Base-by-base conservation (phyloP, 2,797 vertebrate species). In the Pipistrellus pipistrellus region DNA sequence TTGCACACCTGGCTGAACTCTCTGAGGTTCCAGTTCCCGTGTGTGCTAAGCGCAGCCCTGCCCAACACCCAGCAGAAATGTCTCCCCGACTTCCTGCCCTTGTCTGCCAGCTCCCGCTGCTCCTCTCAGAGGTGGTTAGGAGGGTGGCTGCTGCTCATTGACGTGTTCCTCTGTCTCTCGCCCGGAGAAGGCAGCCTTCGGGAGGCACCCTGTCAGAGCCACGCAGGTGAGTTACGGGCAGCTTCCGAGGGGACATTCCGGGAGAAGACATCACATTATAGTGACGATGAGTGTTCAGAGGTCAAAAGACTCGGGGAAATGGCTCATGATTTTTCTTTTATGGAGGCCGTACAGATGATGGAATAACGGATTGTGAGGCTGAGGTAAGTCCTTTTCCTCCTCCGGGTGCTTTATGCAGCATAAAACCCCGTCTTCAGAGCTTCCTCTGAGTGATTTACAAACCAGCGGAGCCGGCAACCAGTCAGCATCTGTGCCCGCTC, bases 381-480 rank as follows among this genome's bases (percentile, higher is more conserved):
- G 25, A 44, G 18, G 44, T 13, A 0, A 2, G 0, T 66, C 83
- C 76, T n/a, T 76, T 48, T 76, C 89, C 89, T 80, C 80, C 46
- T 92, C 80, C 44, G 91, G 90, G 90, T 53, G 71, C 92, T 97
- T 94, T 93, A 85, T 46, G 93, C 95, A 75, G 91, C 95, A 69
- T 57, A 53, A 59, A 83, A 93, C 48, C 96, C 55, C 12, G 80
- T 96, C 94, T 95, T 93, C 35, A 82, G 96, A 94, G 96, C 83
- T 88, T 96, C 90, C 86, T 46, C 69, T 91, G 95, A 80, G 71
- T 83, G 96, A 97, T 97, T 97, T 41, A 12, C 85, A 91, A 90
- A 85, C 59, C 93, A 76, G 85, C 72, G 87, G 89, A 85, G 92
- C 88, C 69, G 23, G 97, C 84, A 96, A 95, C 94, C 80, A 55